Base-by-base conservation (phyloP, 2,888 invertebrate genomes). In the Pomacea canaliculata region DNA sequence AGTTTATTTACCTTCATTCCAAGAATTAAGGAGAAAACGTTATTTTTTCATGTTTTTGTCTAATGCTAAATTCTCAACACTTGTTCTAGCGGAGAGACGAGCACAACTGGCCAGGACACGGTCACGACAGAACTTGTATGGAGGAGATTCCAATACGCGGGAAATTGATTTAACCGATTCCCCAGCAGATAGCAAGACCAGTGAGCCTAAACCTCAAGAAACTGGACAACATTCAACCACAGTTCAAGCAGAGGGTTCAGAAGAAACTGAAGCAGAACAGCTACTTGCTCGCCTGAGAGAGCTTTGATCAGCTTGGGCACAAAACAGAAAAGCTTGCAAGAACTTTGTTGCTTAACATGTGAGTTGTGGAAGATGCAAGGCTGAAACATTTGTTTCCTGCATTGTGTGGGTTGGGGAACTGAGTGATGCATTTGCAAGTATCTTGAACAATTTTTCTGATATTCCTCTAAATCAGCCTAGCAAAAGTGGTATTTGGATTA, bases 41-140 rank as follows among this genome's bases (percentile, higher is more conserved):
- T 37, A 37, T 37, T 37, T 37, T 37, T 3, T 37, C 37, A 37
- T 37, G 37, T 37, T 37, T 37, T 37, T 37, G 37, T 60, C n/a
- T 4, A n/a, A 18, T 60, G 18, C 60, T n/a, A 18, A 60, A 60
- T 2, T 2, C 60, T n/a, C 60, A 60, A 27, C 19, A 16, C 10
- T 63, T 63, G 27, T 85, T 88, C 13, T 92, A 96, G 97, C 97
- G 90, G 97, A 97, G 92, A 93, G 97, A 89, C 93, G 97, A 90
- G 97, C 97, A 23, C 97, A 97, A 91, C 92, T 97, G 83, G 96
- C 96, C 86, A 92, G 97, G 84, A 96, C 96, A 82, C 92, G 97
- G 84, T 97, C 97, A 51, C 92, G 97, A 77, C 86, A 87, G 79
- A 90, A 90, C 79, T 82, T 85, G 79, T 78, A 83, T 76, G 59